These are phyloP conservation scores for Pterostichus niger DNA, from an alignment of 2,888 invertebrate genomes.

Conservation along the genomic window DNA sequence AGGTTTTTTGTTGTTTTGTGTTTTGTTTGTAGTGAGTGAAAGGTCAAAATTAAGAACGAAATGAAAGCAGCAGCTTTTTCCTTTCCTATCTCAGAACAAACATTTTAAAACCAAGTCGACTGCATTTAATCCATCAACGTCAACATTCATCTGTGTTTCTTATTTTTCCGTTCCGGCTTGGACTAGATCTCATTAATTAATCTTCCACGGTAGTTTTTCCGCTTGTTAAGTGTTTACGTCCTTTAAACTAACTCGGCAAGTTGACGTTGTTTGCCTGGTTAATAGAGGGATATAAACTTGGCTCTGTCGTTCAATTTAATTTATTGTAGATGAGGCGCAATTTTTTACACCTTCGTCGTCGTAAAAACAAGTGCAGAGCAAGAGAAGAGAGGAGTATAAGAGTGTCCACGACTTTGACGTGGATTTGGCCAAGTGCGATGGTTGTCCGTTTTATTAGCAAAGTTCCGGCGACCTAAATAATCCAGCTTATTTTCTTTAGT, in stretches of 20 bases:
- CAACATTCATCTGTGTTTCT: constrained; percentile 23
- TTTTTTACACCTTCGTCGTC: constrained; percentile 19
- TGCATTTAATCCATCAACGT: constrained; percentile 60
- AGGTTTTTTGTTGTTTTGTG: constrained; percentile 20
- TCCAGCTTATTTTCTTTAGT: constrained; percentile 67
- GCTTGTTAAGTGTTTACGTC: constrained; percentile 50
- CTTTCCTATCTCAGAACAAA: constrained; percentile 36
- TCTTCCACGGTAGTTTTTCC: constrained; percentile 45
- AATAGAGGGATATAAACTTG: not conserved
- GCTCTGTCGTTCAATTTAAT: constrained; percentile 24
- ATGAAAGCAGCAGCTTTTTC: constrained; percentile 44
- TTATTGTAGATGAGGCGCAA: constrained; percentile 26
- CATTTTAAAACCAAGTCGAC: constrained; percentile 48
- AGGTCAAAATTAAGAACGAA: constrained; percentile 50
- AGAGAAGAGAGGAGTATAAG: no score
- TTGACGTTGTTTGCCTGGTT: constrained; percentile 6
- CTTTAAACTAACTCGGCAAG: constrained; percentile 28
- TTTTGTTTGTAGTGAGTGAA: constrained; percentile 10
- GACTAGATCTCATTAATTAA: constrained; percentile 54
- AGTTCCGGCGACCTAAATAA: constrained; percentile 58
- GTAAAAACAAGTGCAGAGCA: not conserved
- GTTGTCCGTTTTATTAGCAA: constrained; percentile 48
- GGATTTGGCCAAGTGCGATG: constrained; percentile 33
- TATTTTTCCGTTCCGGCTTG: constrained; percentile 1
- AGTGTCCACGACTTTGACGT: constrained; percentile 13